A percentile compares a stretch with the other conserved stretches of the same genome.
Evolutionary conservation across 2,888 invertebrate genomes (phyloP).

Genomic region (Dromius quadrimaculatus): DNA sequence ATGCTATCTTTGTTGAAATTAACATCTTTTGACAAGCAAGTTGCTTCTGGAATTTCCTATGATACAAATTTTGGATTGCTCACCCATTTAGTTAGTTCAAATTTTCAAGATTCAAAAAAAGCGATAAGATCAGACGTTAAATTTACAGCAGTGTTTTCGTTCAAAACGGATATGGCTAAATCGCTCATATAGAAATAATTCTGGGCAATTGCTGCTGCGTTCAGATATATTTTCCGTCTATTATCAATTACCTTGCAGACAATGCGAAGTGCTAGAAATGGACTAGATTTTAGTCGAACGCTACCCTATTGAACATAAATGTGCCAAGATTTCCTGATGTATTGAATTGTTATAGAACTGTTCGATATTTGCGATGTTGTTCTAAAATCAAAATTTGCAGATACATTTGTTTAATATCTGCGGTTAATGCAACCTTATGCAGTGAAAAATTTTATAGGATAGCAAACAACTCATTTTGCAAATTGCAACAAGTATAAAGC

Average conservation of each 20-base stretch:
- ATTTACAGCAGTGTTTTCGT: conserved; percentile 15
- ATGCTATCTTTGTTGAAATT: not conserved
- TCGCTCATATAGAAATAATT: conserved; percentile 44
- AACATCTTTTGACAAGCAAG: not conserved
- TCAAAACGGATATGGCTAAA: not conserved
- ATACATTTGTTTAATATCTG: conserved; percentile 53
- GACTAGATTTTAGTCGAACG: conserved; percentile 40
- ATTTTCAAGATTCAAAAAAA: conserved; percentile 16
- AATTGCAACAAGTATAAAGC: conserved; percentile 45
- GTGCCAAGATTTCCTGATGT: not conserved
- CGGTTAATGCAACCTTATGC: conserved; percentile 36
- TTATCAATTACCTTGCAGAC: conserved; percentile 28
- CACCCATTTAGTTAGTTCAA: conserved; percentile 49
- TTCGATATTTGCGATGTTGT: conserved; percentile 38
- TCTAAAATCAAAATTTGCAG: conserved; percentile 36
- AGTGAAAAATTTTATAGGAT: conserved; percentile 46
- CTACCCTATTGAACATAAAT: conserved; percentile 38
- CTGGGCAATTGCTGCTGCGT: conserved; percentile 23
- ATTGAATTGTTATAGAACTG: conserved; percentile 37
- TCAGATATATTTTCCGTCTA: conserved; percentile 14
- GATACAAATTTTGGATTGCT: conserved; percentile 19
- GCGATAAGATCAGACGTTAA: not conserved
- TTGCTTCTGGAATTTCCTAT: conserved; percentile 10
- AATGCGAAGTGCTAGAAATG: conserved; percentile 47
- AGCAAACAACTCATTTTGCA: conserved; percentile 40